Evolutionary conservation across 2,797 vertebrate species (phyloP), one percentile per base, ranked within the genome.

Genomic region (Sebastes dallii): DNA sequence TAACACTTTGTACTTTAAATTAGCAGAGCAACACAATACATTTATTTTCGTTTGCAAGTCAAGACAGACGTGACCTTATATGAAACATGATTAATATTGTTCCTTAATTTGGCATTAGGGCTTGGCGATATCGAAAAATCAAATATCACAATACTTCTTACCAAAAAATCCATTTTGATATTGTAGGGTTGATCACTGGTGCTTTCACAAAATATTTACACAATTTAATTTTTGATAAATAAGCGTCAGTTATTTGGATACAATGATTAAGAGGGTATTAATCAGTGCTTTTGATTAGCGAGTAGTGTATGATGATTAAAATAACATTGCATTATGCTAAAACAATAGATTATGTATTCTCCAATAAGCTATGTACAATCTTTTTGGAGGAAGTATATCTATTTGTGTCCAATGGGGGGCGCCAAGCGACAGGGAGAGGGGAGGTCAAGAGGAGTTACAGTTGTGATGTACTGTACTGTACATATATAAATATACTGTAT

Each of bases 361-460:
- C 50, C 50, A 22, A 54, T 54, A 54, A 54, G 1, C 42, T 62
- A 62, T 46, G 20, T 30, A 32, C 8, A 20, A 60, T 3, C 36
- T 39, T 39, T 46, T 46, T 46, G 42, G 16, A 8, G 42, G 42
- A 18, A 46, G 42, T 46, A 18, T 46, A 18, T 46, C 42, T 46
- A 39, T 14, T 4, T 32, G 0, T 75, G 24, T 55, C 80, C 87
- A 81, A 8, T 7, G 83, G 87, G 79, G 54, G 84, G 82, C 12
- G 30, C 10, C 62, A 82, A 29, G 55, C 9, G 2, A 10, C 59
- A 54, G 27, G 34, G 46, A 46, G 50, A 46, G 16, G 16, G 16
- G 42, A 46, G 42, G 42, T 46, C 16, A 46, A 18, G 42, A 46
- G 42, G 7, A 46, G 42, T 46, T 46, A 46, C 16, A 18, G 16